Conservation (phyloP, 2,888 invertebrate genomes). For the Eristalinus aeneus region DNA sequence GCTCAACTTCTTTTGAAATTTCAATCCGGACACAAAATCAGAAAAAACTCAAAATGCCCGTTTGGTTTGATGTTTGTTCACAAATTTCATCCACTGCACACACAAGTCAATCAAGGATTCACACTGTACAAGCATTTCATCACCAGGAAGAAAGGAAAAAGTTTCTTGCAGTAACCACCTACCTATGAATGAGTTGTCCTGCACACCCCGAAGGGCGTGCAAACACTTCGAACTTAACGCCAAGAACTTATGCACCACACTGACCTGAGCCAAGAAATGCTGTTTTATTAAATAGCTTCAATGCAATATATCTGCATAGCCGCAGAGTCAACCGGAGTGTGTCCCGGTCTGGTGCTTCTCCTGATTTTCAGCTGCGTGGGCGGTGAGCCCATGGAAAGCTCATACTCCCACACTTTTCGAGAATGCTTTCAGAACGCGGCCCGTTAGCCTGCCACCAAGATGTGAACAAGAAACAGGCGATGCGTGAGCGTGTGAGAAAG, state of each 20-base stretch:
- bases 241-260: background rate
- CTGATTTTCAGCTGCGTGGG: background rate
- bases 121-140: too few species aligned
- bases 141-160: background rate
- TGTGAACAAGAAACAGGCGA: background rate
- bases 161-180: background rate
- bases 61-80: too few species aligned
- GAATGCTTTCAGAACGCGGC: background rate
- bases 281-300: conserved; percentile 12
- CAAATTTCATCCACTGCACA: background rate
- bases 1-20: background rate
- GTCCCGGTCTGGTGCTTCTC: background rate
- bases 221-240: background rate
- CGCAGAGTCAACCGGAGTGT: background rate
- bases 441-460: background rate
- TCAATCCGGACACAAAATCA: too few species aligned
- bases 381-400: background rate
- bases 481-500: background rate
- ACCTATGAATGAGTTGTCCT: background rate
- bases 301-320: conserved; percentile 20
- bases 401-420: background rate
- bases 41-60: too few species aligned
- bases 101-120: background rate
- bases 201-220: conserved; percentile 14
- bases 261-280: background rate